These are phyloP conservation scores for Adrianichthys oophorus DNA, from an alignment of 2,797 vertebrate species.

Conservation along the genomic window DNA sequence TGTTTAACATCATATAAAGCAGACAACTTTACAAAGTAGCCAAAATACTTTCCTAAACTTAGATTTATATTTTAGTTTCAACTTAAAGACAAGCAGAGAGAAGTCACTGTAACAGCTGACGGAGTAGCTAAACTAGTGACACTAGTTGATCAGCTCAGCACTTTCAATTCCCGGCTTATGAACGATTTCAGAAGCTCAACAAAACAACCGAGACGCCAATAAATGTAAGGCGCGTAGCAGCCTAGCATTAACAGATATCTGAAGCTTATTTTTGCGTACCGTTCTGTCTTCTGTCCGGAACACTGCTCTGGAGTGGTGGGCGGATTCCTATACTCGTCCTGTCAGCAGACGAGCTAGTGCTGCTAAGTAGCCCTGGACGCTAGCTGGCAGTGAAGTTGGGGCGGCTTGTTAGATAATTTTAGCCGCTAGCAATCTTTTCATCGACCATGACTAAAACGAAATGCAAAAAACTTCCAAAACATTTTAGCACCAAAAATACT, in stretches of 20 bases:
- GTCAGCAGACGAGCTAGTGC: conserved; percentile 36
- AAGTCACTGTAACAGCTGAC: conserved; percentile 21
- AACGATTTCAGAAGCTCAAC: conserved; percentile 5
- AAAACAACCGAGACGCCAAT: background rate
- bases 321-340: conserved; percentile 45
- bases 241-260: background rate
- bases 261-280: conserved; percentile 42
- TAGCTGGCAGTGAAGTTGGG: conserved; percentile 40
- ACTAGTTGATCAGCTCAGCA: conserved; percentile 17
- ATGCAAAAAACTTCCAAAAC: background rate
- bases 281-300: conserved; percentile 26
- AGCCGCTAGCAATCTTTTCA: conserved; percentile 38
- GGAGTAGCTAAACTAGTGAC: conserved; percentile 8
- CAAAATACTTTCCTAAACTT: too few species aligned
- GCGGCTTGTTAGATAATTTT: conserved; percentile 36
- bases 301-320: conserved; percentile 51
- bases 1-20: too few species aligned
- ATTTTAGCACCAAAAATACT: conserved; percentile 1
- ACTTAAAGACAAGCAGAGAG: background rate
- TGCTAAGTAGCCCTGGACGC: conserved; percentile 29
- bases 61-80: too few species aligned
- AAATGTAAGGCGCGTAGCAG: background rate
- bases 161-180: conserved; percentile 6
- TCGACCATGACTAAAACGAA: conserved; percentile 16
- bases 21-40: too few species aligned